Evolutionary conservation across 2,797 vertebrate genomes (phyloP), one percentile per base, ranked within the genome.

Genomic region (Helostoma temminkii): DNA sequence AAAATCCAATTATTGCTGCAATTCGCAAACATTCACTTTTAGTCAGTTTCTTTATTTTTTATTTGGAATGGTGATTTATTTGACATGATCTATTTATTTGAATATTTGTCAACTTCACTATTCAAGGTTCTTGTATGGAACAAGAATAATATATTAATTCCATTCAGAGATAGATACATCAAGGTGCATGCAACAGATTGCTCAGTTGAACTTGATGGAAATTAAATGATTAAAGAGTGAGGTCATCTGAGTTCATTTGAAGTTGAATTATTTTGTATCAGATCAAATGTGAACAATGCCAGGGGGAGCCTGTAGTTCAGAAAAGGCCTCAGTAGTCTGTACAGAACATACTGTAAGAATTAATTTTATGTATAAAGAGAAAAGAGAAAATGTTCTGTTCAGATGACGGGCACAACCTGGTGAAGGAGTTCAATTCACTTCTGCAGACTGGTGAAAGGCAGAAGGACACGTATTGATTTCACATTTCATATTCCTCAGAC

Each of bases 1-100:
- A 53, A 32, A 43, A 72, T 65, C n/a, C 47, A 71, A 56, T 71
- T 68, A 52, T 9, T 66, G 15, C 48, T 36, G 22, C 19, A 36
- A 39, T 42, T 55, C 19, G 32, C 32, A 46, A 55, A 48, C 25
- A 6, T 52, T 56, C n/a, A 5, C 47, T 47, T 74, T 26, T 36
- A 37, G 48, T 61, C 48, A 49, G 12, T 55, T 45, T 45, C 2
- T 47, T 66, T 56, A 2, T 28, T 34, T 4, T 18, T 39, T 61
- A 10, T 14, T 19, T 9, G 36, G 4, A 14, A 21, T 22, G n/a
- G 15, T 37, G 37, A 24, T 57, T 48, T 22, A 67, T 60, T 48
- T 61, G 30, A 14, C 22, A 76, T 1, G 50, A 25, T 24, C 16
- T 28, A 0, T 25, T n/a, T 39, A 28, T 22, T 5, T 43, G 8